Base-by-base conservation (phyloP, 2,888 invertebrate genomes). In the Adelognathus sp. region DNA sequence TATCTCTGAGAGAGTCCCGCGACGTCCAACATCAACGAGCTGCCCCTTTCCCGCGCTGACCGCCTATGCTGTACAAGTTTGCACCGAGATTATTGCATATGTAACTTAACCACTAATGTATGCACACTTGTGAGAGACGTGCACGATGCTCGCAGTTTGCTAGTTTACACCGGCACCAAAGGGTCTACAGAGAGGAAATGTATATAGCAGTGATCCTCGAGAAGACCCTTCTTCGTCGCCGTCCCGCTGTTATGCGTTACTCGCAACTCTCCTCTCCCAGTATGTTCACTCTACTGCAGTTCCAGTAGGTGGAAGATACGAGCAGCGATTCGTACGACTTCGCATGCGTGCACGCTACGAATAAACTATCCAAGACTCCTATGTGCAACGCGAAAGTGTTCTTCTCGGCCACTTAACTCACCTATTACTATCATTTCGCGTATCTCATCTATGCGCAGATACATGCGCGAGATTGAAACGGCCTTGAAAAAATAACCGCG, bases 401-500 rank as follows among this genome's bases (percentile, higher is more conserved):
- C 60, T 69, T 61, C 74, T 61, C 75, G 79, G 71, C 54, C 79
- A 75, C 79, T 79, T 79, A 79, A 58, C 64, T 72, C 72, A 14
- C 44, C 63, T 78, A 73, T 73, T 50, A 58, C 79, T 60, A 71
- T 70, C 66, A 79, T 71, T 50, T 64, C 52, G 11, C 58, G 16
- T 64, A 24, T 52, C 18, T 33, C 58, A 69, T 69, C 16, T 11
- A 41, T 29, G 21, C 54, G 29, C 46, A 27, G 24, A 24, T 50
- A 46, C 33, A 9, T n/a, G 9, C 6, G 44, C 61, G 36, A 52
- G 41, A 66, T 44, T 63, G 69, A 78, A 71, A 75, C 69, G 79
- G 79, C 79, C 79, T 79, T 79, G 79, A 75, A 75, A 71, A 70
- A 33, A 75, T 54, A 75, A n/a, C 60, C 74, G 54, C 52, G 74